phyloP scores from a whole-genome alignment of 2,888 invertebrate genomes.

The Beris chalybata region DNA sequence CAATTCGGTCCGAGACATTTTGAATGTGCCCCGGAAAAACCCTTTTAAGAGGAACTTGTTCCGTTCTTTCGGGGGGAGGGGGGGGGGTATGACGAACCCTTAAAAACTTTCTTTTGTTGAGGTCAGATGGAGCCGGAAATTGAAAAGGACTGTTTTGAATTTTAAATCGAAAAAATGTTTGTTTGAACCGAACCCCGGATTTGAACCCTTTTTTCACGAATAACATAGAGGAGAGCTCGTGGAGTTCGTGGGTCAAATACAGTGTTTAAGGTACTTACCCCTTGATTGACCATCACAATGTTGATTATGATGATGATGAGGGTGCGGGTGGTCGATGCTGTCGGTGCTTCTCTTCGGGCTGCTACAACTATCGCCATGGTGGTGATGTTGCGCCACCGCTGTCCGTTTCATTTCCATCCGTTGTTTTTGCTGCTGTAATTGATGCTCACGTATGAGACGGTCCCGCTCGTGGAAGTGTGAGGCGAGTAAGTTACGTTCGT shows the following conservation, averaged over 20 bases:
- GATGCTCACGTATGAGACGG: slow-evolving; percentile 56
- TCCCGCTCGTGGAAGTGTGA: slow-evolving; percentile 56
- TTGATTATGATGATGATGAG: slow-evolving; percentile 30
- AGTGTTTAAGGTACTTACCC: slow-evolving; percentile 24
- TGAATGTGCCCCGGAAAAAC: neutral
- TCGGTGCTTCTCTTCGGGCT: too few species aligned
- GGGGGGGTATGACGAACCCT: neutral
- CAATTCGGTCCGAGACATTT: slow-evolving; percentile 14
- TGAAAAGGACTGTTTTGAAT: slow-evolving; percentile 40
- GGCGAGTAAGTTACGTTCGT: slow-evolving; percentile 51
- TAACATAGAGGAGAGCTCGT: neutral
- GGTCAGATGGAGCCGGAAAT: slow-evolving; percentile 34
- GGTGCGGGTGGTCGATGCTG: slow-evolving; percentile 19
- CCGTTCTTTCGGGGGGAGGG: neutral
- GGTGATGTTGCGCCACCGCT: neutral
- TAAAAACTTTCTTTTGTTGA: neutral
- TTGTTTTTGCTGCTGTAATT: slow-evolving; percentile 51
- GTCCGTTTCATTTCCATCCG: slow-evolving; percentile 40
- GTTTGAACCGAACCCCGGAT: neutral
- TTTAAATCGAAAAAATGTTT: slow-evolving; percentile 31
- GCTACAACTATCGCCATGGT: too few species aligned
- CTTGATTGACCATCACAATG: slow-evolving; percentile 7
- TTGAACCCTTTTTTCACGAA: neutral
- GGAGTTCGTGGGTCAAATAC: neutral
- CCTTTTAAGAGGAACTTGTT: neutral